These are phyloP conservation scores for Miltochrista miniata DNA, from an alignment of 2,888 invertebrate species.

Conservation along the genomic window DNA sequence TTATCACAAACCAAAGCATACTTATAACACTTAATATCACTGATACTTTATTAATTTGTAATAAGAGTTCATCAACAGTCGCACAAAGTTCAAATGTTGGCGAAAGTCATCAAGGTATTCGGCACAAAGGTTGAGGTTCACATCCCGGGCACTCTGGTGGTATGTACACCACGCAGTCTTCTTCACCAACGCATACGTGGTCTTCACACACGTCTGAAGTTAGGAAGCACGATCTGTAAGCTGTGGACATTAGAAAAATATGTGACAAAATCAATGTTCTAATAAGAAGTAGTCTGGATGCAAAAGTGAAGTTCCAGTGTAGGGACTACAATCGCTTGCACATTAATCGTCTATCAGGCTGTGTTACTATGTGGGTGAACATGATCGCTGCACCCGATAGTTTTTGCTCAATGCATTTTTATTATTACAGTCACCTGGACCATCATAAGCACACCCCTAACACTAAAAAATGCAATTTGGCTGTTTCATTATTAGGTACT, in stretches of 20 bases:
- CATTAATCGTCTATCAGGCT: not conserved
- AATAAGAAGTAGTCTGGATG: not conserved
- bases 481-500: too few species aligned
- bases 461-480: too few species aligned
- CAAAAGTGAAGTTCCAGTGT: not conserved
- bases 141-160: conserved; percentile 69
- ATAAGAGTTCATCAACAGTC: too few species aligned
- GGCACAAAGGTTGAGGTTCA: conserved; percentile 66
- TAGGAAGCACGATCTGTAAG: conserved; percentile 64
- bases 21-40: too few species aligned
- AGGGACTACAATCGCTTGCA: not conserved
- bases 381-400: too few species aligned
- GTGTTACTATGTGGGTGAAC: too few species aligned
- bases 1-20: too few species aligned
- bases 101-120: conserved; percentile 6
- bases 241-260: conserved; percentile 37
- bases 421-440: too few species aligned
- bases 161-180: conserved; percentile 58
- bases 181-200: conserved; percentile 64
- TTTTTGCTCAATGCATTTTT: too few species aligned
- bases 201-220: conserved; percentile 62
- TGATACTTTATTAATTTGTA: too few species aligned
- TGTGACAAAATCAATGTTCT: not conserved
- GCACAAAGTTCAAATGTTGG: too few species aligned
- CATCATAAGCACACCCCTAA: too few species aligned